phyloP scores from a whole-genome alignment of 2,113 vertebrate genomes.

The Gambusia holbrooki region DNA sequence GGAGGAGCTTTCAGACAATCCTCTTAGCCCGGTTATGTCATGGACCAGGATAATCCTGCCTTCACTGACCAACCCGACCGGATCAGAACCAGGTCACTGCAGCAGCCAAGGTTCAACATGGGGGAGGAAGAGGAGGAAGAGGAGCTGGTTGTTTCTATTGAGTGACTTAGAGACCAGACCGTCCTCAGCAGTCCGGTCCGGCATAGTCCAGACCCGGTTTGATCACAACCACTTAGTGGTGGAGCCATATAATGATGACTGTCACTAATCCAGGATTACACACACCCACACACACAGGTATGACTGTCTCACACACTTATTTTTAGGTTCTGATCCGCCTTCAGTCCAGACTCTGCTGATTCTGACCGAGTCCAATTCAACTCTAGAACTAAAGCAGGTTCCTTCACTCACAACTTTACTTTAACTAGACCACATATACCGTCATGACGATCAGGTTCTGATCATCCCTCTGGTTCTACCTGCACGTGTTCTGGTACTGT shows the following conservation, averaged over 20 bases:
- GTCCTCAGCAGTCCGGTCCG: not conserved
- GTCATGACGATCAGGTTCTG: too few species aligned
- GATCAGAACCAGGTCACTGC: constrained; percentile 18
- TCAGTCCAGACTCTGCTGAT: not conserved
- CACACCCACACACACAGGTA: not conserved
- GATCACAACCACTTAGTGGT: constrained; percentile 1
- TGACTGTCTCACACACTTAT: not conserved
- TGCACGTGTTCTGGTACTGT: too few species aligned
- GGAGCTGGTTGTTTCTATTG: constrained; percentile 11
- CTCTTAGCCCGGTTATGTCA: constrained; percentile 79
- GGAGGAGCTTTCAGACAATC: constrained; percentile 65
- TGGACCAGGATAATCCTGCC: constrained; percentile 75
- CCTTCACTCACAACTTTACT: too few species aligned
- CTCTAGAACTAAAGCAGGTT: too few species aligned
- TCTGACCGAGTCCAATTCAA: too few species aligned
- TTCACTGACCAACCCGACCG: constrained; percentile 63
- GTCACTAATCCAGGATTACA: constrained; percentile 57
- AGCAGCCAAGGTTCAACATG: constrained; percentile 12
- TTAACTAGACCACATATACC: too few species aligned
- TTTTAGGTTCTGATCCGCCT: not conserved
- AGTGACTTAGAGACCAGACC: constrained; percentile 40
- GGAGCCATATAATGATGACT: constrained; percentile 58
- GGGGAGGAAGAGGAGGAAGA: constrained; percentile 11
- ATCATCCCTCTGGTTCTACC: too few species aligned
- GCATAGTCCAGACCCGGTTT: not conserved